Percentiles rank a stretch among this genome's conserved stretches.
phyloP scores from a whole-genome alignment of 2,888 invertebrate genomes.

The Meliscaeva auricollis region DNA sequence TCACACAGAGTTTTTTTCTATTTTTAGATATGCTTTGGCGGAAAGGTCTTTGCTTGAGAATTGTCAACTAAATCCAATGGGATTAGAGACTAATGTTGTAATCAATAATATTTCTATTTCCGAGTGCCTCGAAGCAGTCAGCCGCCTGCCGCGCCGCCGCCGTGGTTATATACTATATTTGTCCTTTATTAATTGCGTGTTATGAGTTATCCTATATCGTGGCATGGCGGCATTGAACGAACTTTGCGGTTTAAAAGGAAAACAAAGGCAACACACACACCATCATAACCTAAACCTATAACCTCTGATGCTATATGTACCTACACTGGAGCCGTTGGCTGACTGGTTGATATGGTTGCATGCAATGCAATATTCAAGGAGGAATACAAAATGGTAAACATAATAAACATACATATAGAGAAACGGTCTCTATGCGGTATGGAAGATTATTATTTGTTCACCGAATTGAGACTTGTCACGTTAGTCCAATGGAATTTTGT shows the following conservation, averaged over 20 bases:
- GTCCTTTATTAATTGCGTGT: slow-evolving; percentile 57
- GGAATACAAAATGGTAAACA: slow-evolving; percentile 15
- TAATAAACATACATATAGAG: slow-evolving; percentile 6
- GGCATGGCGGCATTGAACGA: slow-evolving; percentile 4
- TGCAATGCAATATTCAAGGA: slow-evolving; percentile 55
- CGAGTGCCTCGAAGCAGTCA: slow-evolving; percentile 38
- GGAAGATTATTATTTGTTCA: slow-evolving; percentile 58
- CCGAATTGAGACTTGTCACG: slow-evolving; percentile 72
- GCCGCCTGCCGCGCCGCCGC: neutral
- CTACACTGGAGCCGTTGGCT: too few relatives aligned
- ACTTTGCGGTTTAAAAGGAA: neutral
- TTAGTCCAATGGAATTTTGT: slow-evolving; percentile 44
- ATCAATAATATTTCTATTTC: slow-evolving; percentile 70
- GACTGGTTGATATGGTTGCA: slow-evolving; percentile 37
- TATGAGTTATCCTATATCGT: slow-evolving; percentile 40
- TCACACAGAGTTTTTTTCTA: neutral
- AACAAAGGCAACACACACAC: slow-evolving; percentile 25
- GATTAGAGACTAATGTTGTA: slow-evolving; percentile 64
- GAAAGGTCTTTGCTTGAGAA: slow-evolving; percentile 58
- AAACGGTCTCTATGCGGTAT: neutral
- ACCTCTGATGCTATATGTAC: neutral
- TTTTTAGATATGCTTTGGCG: slow-evolving; percentile 10
- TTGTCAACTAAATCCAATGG: slow-evolving; percentile 64
- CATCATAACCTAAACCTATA: neutral
- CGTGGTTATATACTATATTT: slow-evolving; percentile 19